Evolutionary conservation across 2,888 invertebrate species (phyloP).

Genomic region (Catonia carolina): DNA sequence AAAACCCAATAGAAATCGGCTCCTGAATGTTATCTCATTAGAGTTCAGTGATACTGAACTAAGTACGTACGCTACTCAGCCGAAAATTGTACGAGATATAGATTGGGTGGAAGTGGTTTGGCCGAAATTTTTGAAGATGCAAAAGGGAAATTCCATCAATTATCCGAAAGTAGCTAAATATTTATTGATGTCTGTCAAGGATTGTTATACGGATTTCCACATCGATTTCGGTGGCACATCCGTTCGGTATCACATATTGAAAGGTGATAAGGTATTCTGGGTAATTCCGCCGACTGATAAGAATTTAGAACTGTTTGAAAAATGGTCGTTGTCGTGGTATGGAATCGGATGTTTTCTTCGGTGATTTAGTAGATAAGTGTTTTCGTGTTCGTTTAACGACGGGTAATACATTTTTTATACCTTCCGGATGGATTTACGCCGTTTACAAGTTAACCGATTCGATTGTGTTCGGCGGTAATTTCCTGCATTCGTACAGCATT

Average conservation of each 20-base stretch:
- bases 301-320: slow-evolving; percentile 85
- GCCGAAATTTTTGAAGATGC: slow-evolving; percentile 90
- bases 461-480: slow-evolving; percentile 89
- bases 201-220: slow-evolving; percentile 91
- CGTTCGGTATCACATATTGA: slow-evolving; percentile 93
- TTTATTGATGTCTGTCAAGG: slow-evolving; percentile 82
- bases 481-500: slow-evolving; percentile 72
- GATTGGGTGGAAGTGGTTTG: slow-evolving; percentile 99
- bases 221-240: slow-evolving; percentile 93
- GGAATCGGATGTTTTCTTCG: slow-evolving; percentile 92
- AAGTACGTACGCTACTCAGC: slow-evolving; percentile 91
- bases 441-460: slow-evolving; percentile 79
- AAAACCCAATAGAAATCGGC: slow-evolving; percentile 75
- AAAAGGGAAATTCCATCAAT: slow-evolving; percentile 97
- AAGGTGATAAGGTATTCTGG: slow-evolving; percentile 90
- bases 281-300: slow-evolving; percentile 94
- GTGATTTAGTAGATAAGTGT: slow-evolving; percentile 91
- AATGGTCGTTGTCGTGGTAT: slow-evolving; percentile 93
- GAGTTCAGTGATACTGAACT: slow-evolving; percentile 95
- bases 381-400: slow-evolving; percentile 62
- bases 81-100: slow-evolving; percentile 79
- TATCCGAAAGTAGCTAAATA: slow-evolving; percentile 92
- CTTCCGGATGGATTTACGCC: slow-evolving; percentile 93
- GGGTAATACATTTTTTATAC: slow-evolving; percentile 85
- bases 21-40: slow-evolving; percentile 92